Evolutionary conservation across 2,888 invertebrate species (phyloP), one percentile per base, ranked within the genome.

Genomic region (Trissolcus brochymenae): DNA sequence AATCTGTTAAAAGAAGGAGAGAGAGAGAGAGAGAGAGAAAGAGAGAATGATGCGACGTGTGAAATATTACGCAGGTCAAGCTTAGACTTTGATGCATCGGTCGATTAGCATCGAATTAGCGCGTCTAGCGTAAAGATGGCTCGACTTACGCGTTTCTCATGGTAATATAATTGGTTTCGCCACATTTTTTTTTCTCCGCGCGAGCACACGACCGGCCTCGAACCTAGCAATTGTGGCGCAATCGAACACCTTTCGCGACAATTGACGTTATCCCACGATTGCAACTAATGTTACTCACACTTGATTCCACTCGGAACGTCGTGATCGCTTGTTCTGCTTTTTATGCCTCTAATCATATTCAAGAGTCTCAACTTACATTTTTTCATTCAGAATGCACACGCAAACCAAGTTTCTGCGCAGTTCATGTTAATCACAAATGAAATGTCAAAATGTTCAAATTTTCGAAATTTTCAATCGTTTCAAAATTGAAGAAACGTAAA

Each of bases 171-270:
- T 51, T 71, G 78, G 61, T 75, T 65, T 79, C 76, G 75, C 67
- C 76, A 73, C 80, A 77, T 80, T 71, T 76, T 65, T n/a, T 62
- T 73, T 75, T 55, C 64, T 80, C 60, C 71, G 72, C 67, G 79
- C 64, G 70, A 62, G 71, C 75, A 75, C 74, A 82, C 81, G 85
- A 85, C 84, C 85, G 85, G 81, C 85, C 85, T 85, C 84, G 85
- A 85, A 85, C 84, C 80, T 82, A 80, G 65, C 57, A 79, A 80
- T 80, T 70, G 81, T 85, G 84, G 82, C 84, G 84, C 83, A 85
- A 85, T 80, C 76, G 71, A 74, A 65, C 71, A 76, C 70, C 59
- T 70, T 61, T 50, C 59, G 72, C 79, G 82, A 80, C 80, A 78
- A 82, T 79, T 82, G 81, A 83, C 81, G 83, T 82, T 82, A 83